Conservation (phyloP, 2,113 vertebrate species). For the Upupa epops region DNA sequence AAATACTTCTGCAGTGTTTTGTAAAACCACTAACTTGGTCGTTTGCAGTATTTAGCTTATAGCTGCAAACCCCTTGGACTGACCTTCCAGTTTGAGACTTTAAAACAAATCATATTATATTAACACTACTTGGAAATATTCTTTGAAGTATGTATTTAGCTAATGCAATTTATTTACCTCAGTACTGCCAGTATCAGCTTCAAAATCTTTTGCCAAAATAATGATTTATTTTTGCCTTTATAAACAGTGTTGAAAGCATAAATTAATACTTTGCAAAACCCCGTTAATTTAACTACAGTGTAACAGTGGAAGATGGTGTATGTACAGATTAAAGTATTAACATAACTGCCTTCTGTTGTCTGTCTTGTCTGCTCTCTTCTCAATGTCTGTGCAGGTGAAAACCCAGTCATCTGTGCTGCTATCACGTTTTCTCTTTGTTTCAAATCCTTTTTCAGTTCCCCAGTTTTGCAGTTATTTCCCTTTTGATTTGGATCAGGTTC, state of each 20-base stretch:
- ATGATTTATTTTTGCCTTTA: constrained; percentile 93
- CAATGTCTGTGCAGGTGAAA: background rate
- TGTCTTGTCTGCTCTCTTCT: background rate
- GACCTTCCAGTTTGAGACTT: constrained; percentile 60
- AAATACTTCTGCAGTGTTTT: constrained; percentile 64
- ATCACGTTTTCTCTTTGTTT: background rate
- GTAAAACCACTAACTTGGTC: constrained; percentile 35
- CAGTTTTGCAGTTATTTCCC: background rate
- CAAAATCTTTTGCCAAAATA: constrained; percentile 90
- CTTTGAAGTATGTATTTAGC: constrained; percentile 75
- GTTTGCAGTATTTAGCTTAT: constrained; percentile 19
- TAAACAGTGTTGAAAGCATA: constrained; percentile 75
- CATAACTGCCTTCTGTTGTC: constrained; percentile 47
- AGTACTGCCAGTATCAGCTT: constrained; percentile 88
- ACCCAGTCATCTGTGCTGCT: background rate
- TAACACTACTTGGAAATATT: constrained; percentile 65
- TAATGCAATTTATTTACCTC: constrained; percentile 81
- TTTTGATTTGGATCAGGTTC: background rate
- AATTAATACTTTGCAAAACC: constrained; percentile 86
- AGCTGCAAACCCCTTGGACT: background rate
- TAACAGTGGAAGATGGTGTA: constrained; percentile 75
- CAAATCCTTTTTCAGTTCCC: background rate
- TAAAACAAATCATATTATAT: constrained; percentile 61
- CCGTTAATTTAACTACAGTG: constrained; percentile 84
- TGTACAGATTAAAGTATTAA: constrained; percentile 91